Evolutionary conservation across 2,888 invertebrate species (phyloP).

Genomic region (Euclidia mi): DNA sequence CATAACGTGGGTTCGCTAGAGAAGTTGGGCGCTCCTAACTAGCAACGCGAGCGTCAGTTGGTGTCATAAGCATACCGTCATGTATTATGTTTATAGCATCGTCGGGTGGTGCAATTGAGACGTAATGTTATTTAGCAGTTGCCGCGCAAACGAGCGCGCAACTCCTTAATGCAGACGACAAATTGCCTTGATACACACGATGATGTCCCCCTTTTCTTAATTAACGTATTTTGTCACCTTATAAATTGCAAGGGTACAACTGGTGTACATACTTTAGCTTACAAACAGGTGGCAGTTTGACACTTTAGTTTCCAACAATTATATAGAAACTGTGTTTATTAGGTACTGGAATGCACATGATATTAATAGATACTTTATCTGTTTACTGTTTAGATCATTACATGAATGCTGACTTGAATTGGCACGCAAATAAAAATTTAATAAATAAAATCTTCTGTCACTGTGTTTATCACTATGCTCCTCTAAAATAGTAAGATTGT

Average conservation of each 20-base stretch:
- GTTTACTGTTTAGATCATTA: too few relatives aligned
- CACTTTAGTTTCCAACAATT: background rate
- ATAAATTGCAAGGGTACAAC: slow-evolving; percentile 14
- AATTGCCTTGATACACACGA: slow-evolving; percentile 56
- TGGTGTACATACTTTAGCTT: slow-evolving; percentile 3
- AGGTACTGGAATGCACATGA: background rate
- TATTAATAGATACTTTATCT: too few relatives aligned
- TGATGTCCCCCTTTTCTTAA: slow-evolving; percentile 54
- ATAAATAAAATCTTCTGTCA: too few relatives aligned
- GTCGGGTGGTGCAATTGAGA: slow-evolving; percentile 66
- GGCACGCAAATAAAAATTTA: too few relatives aligned
- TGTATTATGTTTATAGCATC: slow-evolving; percentile 67
- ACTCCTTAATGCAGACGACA: slow-evolving; percentile 66
- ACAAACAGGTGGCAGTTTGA: slow-evolving; percentile 12
- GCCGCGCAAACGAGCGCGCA: slow-evolving; percentile 62
- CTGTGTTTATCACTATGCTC: too few relatives aligned
- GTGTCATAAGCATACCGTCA: slow-evolving; percentile 59
- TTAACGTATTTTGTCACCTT: slow-evolving; percentile 60
- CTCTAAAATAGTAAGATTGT: too few relatives aligned
- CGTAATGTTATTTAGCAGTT: slow-evolving; percentile 65
- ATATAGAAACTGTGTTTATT: background rate
- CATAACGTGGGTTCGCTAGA: slow-evolving; percentile 11
- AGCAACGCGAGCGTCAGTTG: slow-evolving; percentile 52
- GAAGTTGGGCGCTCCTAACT: slow-evolving; percentile 34
- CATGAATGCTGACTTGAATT: too few relatives aligned